Percentiles rank a stretch among this genome's conserved stretches.
phyloP scores from a whole-genome alignment of 2,888 invertebrate species.

The Coelopa pilipes region DNA sequence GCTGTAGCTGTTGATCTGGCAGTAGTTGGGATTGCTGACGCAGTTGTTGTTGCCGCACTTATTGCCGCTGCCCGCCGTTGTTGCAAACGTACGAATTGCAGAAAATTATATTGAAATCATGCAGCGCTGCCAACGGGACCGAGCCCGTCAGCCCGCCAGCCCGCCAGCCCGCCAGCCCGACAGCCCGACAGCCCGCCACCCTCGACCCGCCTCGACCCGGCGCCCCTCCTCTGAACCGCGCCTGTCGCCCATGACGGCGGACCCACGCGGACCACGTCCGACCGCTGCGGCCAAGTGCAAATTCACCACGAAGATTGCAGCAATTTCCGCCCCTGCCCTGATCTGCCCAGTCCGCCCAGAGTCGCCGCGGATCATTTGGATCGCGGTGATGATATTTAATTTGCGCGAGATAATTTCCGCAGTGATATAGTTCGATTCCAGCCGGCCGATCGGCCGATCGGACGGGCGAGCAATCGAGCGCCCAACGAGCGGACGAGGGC shows the following conservation, averaged over 20 bases:
- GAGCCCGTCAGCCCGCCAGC: too few relatives aligned
- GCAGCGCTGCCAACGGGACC: neutral
- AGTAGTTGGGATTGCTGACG: neutral
- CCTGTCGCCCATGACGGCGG: neutral
- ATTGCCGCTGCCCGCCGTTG: neutral
- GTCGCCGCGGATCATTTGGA: neutral
- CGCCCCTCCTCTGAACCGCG: too few relatives aligned
- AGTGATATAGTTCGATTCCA: slow-evolving; percentile 1
- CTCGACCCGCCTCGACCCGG: too few relatives aligned
- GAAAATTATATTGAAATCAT: slow-evolving; percentile 31
- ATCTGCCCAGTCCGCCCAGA: too few relatives aligned
- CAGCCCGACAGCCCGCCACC: too few relatives aligned
- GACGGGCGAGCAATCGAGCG: slow-evolving; percentile 37
- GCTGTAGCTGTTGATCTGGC: slow-evolving; percentile 8
- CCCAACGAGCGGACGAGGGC: slow-evolving; percentile 15
- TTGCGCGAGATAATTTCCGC: slow-evolving; percentile 22
- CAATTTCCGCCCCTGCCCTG: slow-evolving; percentile 10
- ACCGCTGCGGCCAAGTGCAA: slow-evolving; percentile 27
- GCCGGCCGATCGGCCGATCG: neutral
- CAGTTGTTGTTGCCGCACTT: too few relatives aligned
- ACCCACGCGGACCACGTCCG: slow-evolving; percentile 15
- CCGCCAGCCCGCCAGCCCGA: neutral
- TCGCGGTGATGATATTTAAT: slow-evolving; percentile 24
- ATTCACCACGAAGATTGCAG: slow-evolving; percentile 28
- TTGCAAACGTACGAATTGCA: slow-evolving; percentile 1